Percentiles rank a stretch among this genome's conserved stretches.
Conservation (phyloP, 2,888 invertebrate species). For the Abscondita cerata region DNA sequence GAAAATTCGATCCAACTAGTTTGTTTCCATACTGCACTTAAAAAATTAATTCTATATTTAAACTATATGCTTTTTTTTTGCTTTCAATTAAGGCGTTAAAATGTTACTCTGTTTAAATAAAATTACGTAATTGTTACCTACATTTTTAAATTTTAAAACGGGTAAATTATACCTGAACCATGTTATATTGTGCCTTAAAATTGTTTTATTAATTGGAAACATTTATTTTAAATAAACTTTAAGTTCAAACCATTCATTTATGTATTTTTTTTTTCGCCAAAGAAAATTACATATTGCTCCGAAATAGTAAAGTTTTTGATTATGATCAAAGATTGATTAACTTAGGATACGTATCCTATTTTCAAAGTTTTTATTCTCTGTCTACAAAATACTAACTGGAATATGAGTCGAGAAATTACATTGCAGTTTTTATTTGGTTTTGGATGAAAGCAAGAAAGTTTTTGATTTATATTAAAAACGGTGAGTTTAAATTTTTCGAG, state of each 20-base stretch:
- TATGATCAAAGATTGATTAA: background rate
- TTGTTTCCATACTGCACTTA: constrained; percentile 15
- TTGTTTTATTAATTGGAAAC: constrained; percentile 43
- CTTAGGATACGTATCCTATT: no score
- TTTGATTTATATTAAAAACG: no score
- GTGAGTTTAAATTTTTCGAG: no score
- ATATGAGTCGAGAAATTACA: no score
- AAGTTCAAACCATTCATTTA: constrained; percentile 34
- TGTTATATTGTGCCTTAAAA: constrained; percentile 52
- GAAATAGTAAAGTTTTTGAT: background rate
- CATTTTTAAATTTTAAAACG: constrained; percentile 46
- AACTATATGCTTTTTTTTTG: constrained; percentile 23
- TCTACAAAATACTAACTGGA: no score
- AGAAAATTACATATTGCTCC: background rate
- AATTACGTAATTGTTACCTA: constrained; percentile 46
- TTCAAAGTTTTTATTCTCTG: no score
- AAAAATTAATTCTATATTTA: constrained; percentile 15
- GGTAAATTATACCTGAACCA: constrained; percentile 47
- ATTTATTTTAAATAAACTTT: constrained; percentile 44
- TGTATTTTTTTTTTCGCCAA: constrained; percentile 9
- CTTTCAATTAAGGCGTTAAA: constrained; percentile 18
- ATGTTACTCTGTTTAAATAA: constrained; percentile 28
- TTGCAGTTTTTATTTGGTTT: no score
- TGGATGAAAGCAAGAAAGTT: no score
- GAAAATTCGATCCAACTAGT: constrained; percentile 13